Evolutionary conservation across 1,140 invertebrate species (phyloP), one percentile per base, ranked within the genome.

Genomic region (Apis dorsata): DNA sequence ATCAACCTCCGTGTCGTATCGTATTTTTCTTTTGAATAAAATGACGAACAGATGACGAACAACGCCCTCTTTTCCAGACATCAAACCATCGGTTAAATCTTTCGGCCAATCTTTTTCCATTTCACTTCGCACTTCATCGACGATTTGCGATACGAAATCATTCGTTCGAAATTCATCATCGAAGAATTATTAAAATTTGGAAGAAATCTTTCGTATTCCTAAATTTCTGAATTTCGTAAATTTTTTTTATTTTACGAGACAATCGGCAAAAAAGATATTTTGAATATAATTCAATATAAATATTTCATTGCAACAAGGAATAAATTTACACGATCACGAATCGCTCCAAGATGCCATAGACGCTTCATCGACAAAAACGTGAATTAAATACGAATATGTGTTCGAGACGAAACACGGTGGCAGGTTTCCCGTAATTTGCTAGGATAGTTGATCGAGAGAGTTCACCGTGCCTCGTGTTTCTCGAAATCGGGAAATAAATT

Each of bases 401-500:
- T 13, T 19, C 21, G 10, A 73, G 28, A 72, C n/a, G 19, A n/a
- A 10, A 24, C 28, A 49, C 21, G 62, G 24, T 55, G 75, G 28
- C 28, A 34, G 12, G 53, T 69, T 53, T 57, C 77, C 51, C 17
- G 13, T 65, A 49, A 28, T 70, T 69, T 13, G 9, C 19, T 4
- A 55, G 49, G 13, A 78, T 49, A 59, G 17, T 79, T 28, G 10
- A 55, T 7, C 59, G 19, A 34, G 21, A 34, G 1, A 62, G n/a
- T 62, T 77, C 53, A 21, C 59, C 55, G n/a, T 65, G 49, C 65
- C 34, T 44, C 70, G 60, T 81, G 62, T 66, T 84, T 73, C 66
- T 59, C 53, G 79, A 79, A 28, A 81, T 70, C 66, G 55, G 21
- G 75, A 59, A 82, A 80, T 71, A 77, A 79, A 72, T 72, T 80